A percentile compares a stretch with the other conserved stretches of the same genome.
phyloP scores from a whole-genome alignment of 2,888 invertebrate species.

The Mythimna impura region DNA sequence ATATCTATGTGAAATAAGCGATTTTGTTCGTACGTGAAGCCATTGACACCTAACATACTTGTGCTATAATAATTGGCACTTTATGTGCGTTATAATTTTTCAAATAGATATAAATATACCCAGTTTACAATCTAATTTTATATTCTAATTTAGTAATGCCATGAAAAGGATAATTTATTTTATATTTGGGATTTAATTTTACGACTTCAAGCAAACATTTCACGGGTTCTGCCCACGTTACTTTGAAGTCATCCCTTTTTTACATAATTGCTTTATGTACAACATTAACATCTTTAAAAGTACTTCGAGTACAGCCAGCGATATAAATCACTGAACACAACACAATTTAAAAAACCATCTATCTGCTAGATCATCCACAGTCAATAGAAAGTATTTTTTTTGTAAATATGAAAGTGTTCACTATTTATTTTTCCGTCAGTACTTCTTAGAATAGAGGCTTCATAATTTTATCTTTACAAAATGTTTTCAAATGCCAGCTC shows the following conservation, averaged over 20 bases:
- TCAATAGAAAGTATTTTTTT: not conserved
- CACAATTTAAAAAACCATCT: not conserved
- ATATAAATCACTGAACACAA: not conserved
- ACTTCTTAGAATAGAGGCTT: not conserved
- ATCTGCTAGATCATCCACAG: not conserved
- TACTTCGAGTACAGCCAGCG: not conserved
- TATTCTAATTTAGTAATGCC: conserved; percentile 45
- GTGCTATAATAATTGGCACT: conserved; percentile 59
- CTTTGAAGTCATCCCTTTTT: conserved; percentile 10
- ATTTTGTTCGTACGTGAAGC: conserved; percentile 39
- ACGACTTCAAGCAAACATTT: conserved; percentile 11
- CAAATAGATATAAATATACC: conserved; percentile 32
- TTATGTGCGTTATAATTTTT: conserved; percentile 53
- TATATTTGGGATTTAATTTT: conserved; percentile 12
- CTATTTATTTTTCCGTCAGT: not conserved
- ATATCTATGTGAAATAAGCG: conserved; percentile 19
- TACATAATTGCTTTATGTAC: conserved; percentile 40
- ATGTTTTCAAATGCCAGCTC: not conserved
- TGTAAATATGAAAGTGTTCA: not conserved
- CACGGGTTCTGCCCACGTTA: not conserved
- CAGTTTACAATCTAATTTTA: conserved; percentile 42
- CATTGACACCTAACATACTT: conserved; percentile 51
- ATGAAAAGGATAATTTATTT: conserved; percentile 10
- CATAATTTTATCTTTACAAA: conserved; percentile 9
- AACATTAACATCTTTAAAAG: conserved; percentile 23